Conservation (phyloP, 2,797 vertebrate species). For the Mus caroli region DNA sequence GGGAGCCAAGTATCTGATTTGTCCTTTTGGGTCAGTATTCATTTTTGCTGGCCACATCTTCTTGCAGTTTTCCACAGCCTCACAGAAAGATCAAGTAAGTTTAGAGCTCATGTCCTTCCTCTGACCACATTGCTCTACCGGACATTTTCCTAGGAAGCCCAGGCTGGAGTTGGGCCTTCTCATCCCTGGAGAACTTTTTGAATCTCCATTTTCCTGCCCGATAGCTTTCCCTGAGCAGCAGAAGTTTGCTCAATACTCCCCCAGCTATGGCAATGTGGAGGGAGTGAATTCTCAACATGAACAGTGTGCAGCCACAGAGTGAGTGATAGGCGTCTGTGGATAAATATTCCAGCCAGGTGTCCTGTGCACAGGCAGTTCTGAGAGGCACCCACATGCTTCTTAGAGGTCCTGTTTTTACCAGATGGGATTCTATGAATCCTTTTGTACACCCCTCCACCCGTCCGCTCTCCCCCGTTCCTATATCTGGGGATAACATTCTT, state of each 20-base stretch:
- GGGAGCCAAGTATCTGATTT: constrained; percentile 18
- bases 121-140: background rate
- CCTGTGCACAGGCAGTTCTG: background rate
- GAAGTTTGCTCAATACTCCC: background rate
- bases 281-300: background rate
- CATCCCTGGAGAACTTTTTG: background rate
- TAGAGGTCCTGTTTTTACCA: constrained; percentile 10
- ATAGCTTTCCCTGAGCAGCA: background rate
- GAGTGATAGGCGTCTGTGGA: background rate
- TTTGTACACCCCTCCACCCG: background rate
- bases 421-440: background rate
- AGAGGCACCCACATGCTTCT: background rate
- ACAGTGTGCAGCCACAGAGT: background rate
- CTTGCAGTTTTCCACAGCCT: background rate
- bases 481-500: background rate
- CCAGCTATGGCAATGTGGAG: background rate
- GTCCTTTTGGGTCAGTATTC: background rate
- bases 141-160: background rate
- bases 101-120: background rate
- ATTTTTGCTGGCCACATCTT: background rate
- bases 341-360: background rate
- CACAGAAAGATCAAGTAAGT: constrained; percentile 24
- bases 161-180: background rate
- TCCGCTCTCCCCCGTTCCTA: background rate
- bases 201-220: background rate